Evolutionary conservation across 2,113 vertebrate species (phyloP).

Genomic region (Paramisgurnus dabryanus): DNA sequence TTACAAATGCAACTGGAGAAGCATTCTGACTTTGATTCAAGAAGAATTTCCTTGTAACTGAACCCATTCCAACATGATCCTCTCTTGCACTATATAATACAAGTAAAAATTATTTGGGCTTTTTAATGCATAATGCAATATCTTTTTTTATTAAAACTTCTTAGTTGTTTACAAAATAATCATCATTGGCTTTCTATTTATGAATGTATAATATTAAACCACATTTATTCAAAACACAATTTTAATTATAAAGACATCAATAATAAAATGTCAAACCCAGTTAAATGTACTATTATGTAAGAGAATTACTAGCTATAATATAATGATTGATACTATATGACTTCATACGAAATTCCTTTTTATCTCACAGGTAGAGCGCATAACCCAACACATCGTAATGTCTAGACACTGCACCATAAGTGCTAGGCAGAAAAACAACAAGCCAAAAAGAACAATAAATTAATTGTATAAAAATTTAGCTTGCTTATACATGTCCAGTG

Average conservation of each 20-base stretch:
- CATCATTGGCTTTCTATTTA: neutral
- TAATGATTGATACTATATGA: too few species aligned
- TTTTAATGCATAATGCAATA: too few species aligned
- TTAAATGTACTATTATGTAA: neutral
- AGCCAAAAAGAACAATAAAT: constrained; percentile 61
- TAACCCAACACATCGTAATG: constrained; percentile 42
- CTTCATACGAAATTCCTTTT: constrained; percentile 5
- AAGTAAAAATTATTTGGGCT: too few species aligned
- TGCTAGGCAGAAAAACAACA: constrained; percentile 34
- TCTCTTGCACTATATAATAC: neutral
- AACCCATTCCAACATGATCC: constrained; percentile 3
- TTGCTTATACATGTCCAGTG: constrained; percentile 70
- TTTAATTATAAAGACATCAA: neutral
- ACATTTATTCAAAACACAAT: neutral
- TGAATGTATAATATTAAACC: too few species aligned
- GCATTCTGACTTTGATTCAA: constrained; percentile 19
- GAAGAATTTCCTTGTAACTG: constrained; percentile 4
- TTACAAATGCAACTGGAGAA: constrained; percentile 31
- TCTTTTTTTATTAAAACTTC: too few species aligned
- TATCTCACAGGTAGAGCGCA: constrained; percentile 33
- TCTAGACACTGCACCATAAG: constrained; percentile 53
- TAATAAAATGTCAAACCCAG: neutral
- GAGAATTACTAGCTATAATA: too few species aligned
- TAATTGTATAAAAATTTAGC: constrained; percentile 63
- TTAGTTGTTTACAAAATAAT: too few species aligned